Evolutionary conservation across 2,113 vertebrate genomes (phyloP), one percentile per base, ranked within the genome.

Genomic region (Salvelinus namaycush): DNA sequence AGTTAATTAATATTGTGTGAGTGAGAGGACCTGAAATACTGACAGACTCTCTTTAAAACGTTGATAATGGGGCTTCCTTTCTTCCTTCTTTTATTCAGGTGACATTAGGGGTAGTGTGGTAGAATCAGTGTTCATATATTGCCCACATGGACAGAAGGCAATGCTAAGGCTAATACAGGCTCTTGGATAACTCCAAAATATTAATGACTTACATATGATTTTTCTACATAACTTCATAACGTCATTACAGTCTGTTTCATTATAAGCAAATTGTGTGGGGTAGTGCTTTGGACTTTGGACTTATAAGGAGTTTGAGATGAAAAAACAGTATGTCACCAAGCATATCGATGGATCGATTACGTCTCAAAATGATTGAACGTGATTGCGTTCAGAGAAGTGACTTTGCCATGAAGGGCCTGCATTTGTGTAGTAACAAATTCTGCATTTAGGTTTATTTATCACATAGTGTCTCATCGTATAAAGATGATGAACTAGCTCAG

Each of bases 371-470:
- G 39, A 44, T 44, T 44, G 39, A 44, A 44, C 2, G 9, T 44
- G 39, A 44, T 44, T 44, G 39, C 39, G 11, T 44, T 11, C 39
- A 44, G 9, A 44, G 39, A 14, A 54, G 51, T 54, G 51, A 18
- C 64, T 18, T 71, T 71, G 65, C 69, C 65, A 76, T 74, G 73
- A 81, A 82, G 68, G 79, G 78, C 79, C 82, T 68, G 75, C 73
- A 76, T 84, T 84, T 85, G 78, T 83, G 71, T 69, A 68, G 75
- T 83, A 85, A 88, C 84, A 85, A 87, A 92, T 82, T 80, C 85
- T 87, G 84, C 81, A 84, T 77, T 73, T 76, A 51, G 62, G 79
- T 86, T 89, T 90, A 87, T 89, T 88, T 86, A 84, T 84, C 27
- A 18, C 29, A 8, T 71, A 69, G 68, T 78, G 81, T 87, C 9